Evolutionary conservation across 1,140 invertebrate genomes (phyloP).

Genomic region (Leptopilina clavipes): DNA sequence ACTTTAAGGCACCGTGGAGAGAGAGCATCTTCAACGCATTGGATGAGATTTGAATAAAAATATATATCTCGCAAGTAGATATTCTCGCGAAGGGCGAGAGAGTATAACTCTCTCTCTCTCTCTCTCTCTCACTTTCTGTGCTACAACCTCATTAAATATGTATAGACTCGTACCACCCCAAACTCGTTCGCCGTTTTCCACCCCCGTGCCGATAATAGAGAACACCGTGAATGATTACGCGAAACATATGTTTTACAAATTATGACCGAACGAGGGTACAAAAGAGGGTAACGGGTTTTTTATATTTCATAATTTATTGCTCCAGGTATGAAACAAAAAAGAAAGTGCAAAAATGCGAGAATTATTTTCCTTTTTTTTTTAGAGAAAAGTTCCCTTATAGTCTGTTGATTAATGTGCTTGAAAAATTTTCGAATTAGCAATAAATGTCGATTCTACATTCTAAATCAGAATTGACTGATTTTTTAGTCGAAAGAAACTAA

Average conservation of each 20-base stretch:
- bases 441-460: too few relatives aligned
- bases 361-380: too few relatives aligned
- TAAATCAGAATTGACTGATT: too few relatives aligned
- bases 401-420: too few relatives aligned
- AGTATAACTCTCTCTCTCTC: constrained; percentile 58
- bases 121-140: constrained; percentile 56
- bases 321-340: constrained; percentile 27
- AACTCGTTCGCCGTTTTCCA: constrained; percentile 28
- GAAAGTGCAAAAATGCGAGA: neutral
- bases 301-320: constrained; percentile 16
- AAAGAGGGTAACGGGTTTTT: constrained; percentile 5
- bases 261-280: neutral
- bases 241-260: constrained; percentile 50
- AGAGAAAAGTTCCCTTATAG: too few relatives aligned
- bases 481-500: too few relatives aligned
- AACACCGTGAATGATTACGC: constrained; percentile 52
- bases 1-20: constrained; percentile 34
- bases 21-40: constrained; percentile 47
- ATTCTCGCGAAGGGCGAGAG: constrained; percentile 40
- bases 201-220: constrained; percentile 47
- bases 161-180: constrained; percentile 57
- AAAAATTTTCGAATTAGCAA: too few relatives aligned
- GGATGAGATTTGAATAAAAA: constrained; percentile 71
- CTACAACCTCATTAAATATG: constrained; percentile 68
- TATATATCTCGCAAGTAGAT: constrained; percentile 52